Base-by-base conservation (phyloP, 2,113 vertebrate genomes). In the Amphiprion ocellaris region DNA sequence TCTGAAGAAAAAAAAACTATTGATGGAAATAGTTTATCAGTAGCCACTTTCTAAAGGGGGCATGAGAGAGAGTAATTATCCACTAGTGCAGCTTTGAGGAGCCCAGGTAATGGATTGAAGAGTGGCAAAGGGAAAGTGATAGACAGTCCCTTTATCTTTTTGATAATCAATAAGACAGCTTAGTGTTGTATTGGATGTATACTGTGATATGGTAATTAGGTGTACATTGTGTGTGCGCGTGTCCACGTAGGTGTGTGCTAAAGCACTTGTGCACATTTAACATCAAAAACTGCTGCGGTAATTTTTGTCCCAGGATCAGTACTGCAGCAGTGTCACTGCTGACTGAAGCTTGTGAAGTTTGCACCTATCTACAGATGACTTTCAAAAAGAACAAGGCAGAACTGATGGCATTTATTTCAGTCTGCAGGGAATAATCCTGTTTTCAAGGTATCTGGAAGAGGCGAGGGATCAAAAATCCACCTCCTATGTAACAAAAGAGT, bases 41-140 rank as follows among this genome's bases (percentile, higher is more conserved):
- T 58, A 78, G 53, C 69, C 70, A 77, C 47, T 60, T 74, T 75
- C 70, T 64, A 82, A 74, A 67, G 49, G 30, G 83, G 46, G 78
- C 74, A 82, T 81, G 75, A 64, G 79, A 86, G 79, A 81, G 63
- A 64, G 65, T 77, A 82, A 75, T 85, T 69, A 90, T 80, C 64
- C 37, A 62, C 30, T 30, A 49, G 65, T 63, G 72, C 37, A 11
- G 76, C 88, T 92, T 87, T 90, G 77, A 88, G 69, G 67, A 83
- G 72, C 52, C 46, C 82, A 89, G 91, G 88, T 88, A 88, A 77
- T 1, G 68, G 87, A 86, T 86, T 90, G 75, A 76, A 65, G 33
- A 59, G 49, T 24, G 24, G 59, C 66, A 62, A 63, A 59, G 72
- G 65, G 58, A 72, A 82, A 90, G 81, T 49, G 73, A 41, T 77